phyloP scores from a whole-genome alignment of 1,140 invertebrate genomes.

The Panulirus ornatus region DNA sequence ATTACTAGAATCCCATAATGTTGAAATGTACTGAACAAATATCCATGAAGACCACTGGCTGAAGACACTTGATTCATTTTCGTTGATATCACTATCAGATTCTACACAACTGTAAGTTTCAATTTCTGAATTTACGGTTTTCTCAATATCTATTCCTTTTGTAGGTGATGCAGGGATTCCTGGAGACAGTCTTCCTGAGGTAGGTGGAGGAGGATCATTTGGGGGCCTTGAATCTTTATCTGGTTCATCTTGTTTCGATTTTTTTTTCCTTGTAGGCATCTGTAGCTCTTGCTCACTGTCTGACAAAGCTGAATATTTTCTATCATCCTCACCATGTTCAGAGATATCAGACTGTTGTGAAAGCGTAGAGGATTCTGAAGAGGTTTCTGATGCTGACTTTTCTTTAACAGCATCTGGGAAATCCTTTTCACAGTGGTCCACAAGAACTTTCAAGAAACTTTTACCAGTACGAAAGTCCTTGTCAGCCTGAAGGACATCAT shows the following conservation, averaged over 20 bases:
- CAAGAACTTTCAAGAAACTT: constrained; percentile 9
- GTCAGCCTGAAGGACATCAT: constrained; percentile 67
- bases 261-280: neutral
- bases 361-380: neutral
- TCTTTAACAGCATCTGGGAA: neutral
- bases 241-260: neutral
- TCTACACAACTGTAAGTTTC: neutral
- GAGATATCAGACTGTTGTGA: neutral
- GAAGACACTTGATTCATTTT: neutral
- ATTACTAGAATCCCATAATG: neutral
- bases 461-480: constrained; percentile 71
- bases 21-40: constrained; percentile 12
- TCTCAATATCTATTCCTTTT: neutral
- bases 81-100: neutral
- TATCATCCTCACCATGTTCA: neutral
- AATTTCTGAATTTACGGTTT: neutral
- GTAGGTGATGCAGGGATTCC: neutral
- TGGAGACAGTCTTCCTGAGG: neutral
- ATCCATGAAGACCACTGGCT: constrained; percentile 20
- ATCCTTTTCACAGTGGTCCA: neutral
- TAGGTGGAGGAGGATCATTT: constrained; percentile 43
- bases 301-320: neutral
- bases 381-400: neutral
- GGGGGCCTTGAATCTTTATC: constrained; percentile 20
- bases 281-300: neutral